phyloP scores from a whole-genome alignment of 1,140 invertebrate species.

The Drosophila ananassae region DNA sequence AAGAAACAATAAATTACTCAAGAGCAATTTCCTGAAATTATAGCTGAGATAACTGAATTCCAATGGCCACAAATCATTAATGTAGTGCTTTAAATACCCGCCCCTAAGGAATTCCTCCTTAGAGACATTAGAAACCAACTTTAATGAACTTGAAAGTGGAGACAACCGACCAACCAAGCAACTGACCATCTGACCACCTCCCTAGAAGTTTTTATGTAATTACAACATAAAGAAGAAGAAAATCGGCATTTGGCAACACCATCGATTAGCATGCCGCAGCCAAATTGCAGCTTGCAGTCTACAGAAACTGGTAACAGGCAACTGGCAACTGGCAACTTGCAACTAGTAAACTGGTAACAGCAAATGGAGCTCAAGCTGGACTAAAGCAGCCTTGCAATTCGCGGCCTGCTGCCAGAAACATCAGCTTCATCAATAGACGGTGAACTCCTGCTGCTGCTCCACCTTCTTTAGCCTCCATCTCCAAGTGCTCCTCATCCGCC shows the following conservation, averaged over 20 bases:
- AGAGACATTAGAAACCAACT: slow-evolving; percentile 5
- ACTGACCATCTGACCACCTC: not conserved
- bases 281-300: slow-evolving; percentile 8
- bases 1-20: slow-evolving; percentile 12
- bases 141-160: slow-evolving; percentile 5
- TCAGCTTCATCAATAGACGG: slow-evolving; percentile 76
- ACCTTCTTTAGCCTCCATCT: slow-evolving; percentile 32
- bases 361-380: slow-evolving; percentile 18
- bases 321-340: not conserved
- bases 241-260: slow-evolving; percentile 46
- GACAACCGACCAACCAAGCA: not conserved
- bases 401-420: slow-evolving; percentile 50
- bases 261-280: slow-evolving; percentile 61
- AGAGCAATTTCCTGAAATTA: slow-evolving; percentile 10
- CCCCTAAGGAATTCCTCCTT: not conserved
- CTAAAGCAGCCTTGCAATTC: not conserved
- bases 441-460: slow-evolving; percentile 71
- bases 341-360: slow-evolving; percentile 22
- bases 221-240: slow-evolving; percentile 19
- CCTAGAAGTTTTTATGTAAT: slow-evolving; percentile 13
- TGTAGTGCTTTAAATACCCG: too few species aligned
- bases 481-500: slow-evolving; percentile 19
- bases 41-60: slow-evolving; percentile 16
- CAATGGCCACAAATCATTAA: slow-evolving; percentile 16
- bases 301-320: slow-evolving; percentile 9